Percentiles rank a stretch among this genome's conserved stretches.
These are phyloP conservation scores for Rallus crepitans DNA, from an alignment of 2,797 vertebrate genomes.

Conservation along the genomic window DNA sequence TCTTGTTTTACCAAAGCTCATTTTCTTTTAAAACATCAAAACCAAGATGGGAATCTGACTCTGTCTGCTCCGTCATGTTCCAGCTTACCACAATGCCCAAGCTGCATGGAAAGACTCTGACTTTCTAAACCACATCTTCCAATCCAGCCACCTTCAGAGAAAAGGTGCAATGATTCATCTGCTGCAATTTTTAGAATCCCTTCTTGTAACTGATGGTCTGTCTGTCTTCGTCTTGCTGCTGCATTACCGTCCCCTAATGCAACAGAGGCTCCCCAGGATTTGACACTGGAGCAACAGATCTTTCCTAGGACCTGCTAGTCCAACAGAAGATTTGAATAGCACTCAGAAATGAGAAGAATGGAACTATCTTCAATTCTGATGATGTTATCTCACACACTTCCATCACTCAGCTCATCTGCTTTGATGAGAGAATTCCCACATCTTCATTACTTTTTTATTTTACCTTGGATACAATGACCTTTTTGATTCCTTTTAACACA, in stretches of 20 bases:
- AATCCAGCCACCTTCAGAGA: neutral
- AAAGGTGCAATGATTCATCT: neutral
- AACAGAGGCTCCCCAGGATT: neutral
- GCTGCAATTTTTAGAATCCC: neutral
- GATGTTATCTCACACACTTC: neutral
- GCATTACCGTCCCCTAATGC: neutral
- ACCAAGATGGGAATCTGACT: neutral
- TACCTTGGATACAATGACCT: neutral
- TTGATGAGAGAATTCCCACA: neutral
- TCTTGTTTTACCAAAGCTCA: neutral
- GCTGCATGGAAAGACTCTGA: neutral
- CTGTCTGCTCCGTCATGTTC: neutral
- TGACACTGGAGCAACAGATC: neutral
- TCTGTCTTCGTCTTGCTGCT: neutral
- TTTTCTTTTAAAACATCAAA: constrained; percentile 8
- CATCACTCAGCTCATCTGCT: neutral
- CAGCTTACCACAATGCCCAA: neutral
- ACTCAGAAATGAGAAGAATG: neutral
- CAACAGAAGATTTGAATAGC: neutral
- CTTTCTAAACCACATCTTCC: constrained; percentile 24
- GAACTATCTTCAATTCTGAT: neutral
- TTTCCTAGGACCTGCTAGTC: neutral
- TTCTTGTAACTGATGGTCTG: neutral
- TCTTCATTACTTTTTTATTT: neutral
- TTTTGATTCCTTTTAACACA: neutral